phyloP scores from a whole-genome alignment of 2,797 vertebrate genomes.

The Cuculus canorus region DNA sequence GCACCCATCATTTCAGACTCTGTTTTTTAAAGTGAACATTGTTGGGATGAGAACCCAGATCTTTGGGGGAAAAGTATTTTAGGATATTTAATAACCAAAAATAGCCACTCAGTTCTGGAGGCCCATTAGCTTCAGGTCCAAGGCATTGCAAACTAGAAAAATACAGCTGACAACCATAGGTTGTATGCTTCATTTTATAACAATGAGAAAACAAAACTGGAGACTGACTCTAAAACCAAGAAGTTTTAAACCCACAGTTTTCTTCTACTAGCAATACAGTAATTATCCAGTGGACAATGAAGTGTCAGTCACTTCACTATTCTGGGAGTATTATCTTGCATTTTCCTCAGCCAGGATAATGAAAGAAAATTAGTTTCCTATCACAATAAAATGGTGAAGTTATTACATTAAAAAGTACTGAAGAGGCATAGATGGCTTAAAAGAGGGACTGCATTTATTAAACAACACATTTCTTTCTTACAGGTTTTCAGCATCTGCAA shows the following conservation, averaged over 20 bases:
- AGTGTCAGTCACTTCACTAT: not conserved
- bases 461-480: not conserved
- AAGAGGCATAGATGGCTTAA: not conserved
- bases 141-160: not conserved
- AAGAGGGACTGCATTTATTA: accelerated
- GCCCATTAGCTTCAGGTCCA: not conserved
- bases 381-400: not conserved
- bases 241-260: not conserved
- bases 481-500: not conserved
- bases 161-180: not conserved
- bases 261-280: not conserved
- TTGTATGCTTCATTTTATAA: not conserved
- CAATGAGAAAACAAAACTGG: not conserved
- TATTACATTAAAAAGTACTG: not conserved
- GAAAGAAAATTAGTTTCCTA: not conserved
- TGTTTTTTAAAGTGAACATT: not conserved
- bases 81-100: not conserved
- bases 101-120: not conserved
- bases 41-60: not conserved
- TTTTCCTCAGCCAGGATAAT: not conserved
- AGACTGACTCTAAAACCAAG: not conserved
- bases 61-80: accelerated
- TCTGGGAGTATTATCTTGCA: too few relatives aligned
- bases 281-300: not conserved
- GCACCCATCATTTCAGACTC: not conserved